Evolutionary conservation across 2,888 invertebrate species (phyloP).

Genomic region (Ctena decussata): DNA sequence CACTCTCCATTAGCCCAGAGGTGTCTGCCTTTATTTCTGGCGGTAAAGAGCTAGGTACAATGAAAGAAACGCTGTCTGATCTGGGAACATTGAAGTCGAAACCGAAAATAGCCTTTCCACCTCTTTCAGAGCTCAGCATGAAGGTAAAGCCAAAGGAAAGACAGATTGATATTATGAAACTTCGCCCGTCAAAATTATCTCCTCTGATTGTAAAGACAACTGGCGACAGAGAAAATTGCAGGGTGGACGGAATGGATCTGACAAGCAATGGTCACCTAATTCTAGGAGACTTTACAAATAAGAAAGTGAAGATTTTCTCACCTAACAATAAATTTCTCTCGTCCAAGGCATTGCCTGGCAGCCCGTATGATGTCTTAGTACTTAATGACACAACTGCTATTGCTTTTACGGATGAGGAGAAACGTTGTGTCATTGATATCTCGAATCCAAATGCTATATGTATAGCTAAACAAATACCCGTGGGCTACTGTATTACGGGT

Average conservation of each 20-base stretch:
- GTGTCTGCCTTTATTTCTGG: neutral
- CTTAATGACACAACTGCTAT: neutral
- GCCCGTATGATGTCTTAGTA: neutral
- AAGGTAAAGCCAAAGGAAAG: neutral
- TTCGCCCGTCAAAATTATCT: neutral
- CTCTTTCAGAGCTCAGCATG: too few relatives aligned
- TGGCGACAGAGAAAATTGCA: neutral
- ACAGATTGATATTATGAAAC: too few relatives aligned
- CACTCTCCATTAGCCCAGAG: neutral
- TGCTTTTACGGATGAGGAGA: neutral
- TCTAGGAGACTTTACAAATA: neutral
- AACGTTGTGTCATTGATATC: neutral
- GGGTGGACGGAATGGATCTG: neutral
- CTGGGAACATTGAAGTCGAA: neutral
- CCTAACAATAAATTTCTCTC: neutral
- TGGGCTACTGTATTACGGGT: neutral
- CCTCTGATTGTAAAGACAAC: neutral
- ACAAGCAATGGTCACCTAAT: neutral
- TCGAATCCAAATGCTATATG: neutral
- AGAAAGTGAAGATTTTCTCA: neutral
- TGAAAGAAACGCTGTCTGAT: neutral
- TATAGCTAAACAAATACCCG: neutral
- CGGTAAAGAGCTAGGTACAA: neutral
- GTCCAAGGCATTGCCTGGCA: neutral
- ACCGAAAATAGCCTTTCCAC: neutral